phyloP scores from a whole-genome alignment of 2,888 invertebrate genomes.

The Ectropis crepuscularia region DNA sequence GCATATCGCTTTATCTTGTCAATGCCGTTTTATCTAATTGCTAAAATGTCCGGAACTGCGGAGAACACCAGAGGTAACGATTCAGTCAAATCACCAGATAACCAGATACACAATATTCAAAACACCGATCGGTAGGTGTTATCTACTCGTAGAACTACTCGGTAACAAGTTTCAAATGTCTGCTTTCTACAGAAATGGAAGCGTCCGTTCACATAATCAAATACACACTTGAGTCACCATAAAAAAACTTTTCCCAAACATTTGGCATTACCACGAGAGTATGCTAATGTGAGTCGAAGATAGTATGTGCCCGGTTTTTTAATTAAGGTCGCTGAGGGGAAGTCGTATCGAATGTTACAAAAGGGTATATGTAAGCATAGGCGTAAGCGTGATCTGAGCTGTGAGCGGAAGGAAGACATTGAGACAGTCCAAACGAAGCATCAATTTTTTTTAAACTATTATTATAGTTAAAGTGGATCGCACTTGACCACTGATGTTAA shows the following conservation, averaged over 20 bases:
- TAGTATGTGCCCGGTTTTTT: constrained; percentile 28
- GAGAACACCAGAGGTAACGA: neutral
- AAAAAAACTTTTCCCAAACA: constrained; percentile 14
- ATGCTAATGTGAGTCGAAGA: constrained; percentile 30
- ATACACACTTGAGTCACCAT: neutral
- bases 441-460: no score
- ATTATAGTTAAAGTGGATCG: no score
- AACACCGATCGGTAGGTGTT: no score
- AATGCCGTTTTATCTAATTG: constrained; percentile 25
- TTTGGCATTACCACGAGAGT: constrained; percentile 14
- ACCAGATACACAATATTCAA: no score
- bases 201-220: neutral
- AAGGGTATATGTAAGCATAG: constrained; percentile 3
- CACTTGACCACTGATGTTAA: no score
- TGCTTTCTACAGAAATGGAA: neutral
- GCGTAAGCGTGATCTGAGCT: constrained; percentile 5
- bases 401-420: constrained; percentile 12
- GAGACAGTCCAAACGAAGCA: neutral
- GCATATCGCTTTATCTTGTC: constrained; percentile 18
- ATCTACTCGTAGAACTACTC: no score
- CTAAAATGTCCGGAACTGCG: constrained; percentile 18
- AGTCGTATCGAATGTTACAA: constrained; percentile 20
- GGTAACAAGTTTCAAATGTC: neutral
- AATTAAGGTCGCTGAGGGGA: constrained; percentile 29
- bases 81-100: neutral